Percentiles rank a stretch among this genome's conserved stretches.
Evolutionary conservation across 53 echinoderm and acorn worm species (phyloP).

Genomic region (Luidia sarsii): DNA sequence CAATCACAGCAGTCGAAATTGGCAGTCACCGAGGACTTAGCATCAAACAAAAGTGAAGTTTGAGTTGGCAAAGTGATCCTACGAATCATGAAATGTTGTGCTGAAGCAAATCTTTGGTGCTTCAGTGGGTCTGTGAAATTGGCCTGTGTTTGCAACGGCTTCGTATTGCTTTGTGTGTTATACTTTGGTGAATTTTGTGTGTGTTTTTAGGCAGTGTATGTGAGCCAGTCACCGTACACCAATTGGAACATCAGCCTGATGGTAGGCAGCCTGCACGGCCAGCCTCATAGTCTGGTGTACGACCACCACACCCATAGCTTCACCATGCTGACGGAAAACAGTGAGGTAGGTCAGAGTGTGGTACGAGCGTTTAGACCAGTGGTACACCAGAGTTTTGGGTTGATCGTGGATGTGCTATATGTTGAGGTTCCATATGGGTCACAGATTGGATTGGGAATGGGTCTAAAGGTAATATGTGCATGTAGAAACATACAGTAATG

Average conservation of each 20-base stretch:
- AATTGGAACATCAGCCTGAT: slow-evolving; percentile 8
- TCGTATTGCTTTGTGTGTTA: not conserved
- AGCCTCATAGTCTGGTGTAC: slow-evolving; percentile 5
- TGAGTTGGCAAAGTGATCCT: too few relatives aligned
- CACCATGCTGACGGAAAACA: slow-evolving; percentile 3
- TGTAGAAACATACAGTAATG: too few relatives aligned
- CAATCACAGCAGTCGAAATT: too few relatives aligned
- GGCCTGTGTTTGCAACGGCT: not conserved
- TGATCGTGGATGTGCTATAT: too few relatives aligned
- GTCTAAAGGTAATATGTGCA: too few relatives aligned
- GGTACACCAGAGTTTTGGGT: too few relatives aligned
- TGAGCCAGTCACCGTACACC: slow-evolving; percentile 15
- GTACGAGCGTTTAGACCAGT: too few relatives aligned
- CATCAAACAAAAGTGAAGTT: too few relatives aligned
- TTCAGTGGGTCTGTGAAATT: not conserved
- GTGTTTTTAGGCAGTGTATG: slow-evolving; percentile 14
- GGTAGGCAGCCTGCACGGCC: slow-evolving; percentile 1
- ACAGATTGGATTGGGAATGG: too few relatives aligned
- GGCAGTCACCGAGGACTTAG: too few relatives aligned
- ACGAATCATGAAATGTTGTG: too few relatives aligned
- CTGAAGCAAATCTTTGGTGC: not conserved
- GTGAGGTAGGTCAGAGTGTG: slow-evolving; percentile 31
- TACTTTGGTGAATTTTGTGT: not conserved
- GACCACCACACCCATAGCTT: slow-evolving; percentile 49
- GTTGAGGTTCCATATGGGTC: too few relatives aligned